A percentile compares a stretch with the other conserved stretches of the same genome.
Conservation (phyloP, 92 coral and sea anemone species). For the Porites rus region DNA sequence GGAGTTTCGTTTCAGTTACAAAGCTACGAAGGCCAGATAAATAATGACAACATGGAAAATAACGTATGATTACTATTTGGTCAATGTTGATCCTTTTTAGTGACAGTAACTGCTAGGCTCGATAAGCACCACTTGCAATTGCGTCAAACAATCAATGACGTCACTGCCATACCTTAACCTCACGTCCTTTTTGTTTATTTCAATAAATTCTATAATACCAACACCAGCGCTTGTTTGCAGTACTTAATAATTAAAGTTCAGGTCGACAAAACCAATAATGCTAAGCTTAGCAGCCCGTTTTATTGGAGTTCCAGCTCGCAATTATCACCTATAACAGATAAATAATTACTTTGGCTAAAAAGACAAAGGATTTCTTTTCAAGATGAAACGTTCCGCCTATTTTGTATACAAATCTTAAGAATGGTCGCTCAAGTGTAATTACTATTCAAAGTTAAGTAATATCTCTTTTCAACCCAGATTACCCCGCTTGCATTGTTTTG, state of each 20-base stretch:
- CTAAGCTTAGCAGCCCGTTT: slow-evolving; percentile 11
- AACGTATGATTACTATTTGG: no score
- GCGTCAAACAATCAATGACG: not conserved
- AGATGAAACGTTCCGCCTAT: slow-evolving; percentile 19
- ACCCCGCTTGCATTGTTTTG: not conserved
- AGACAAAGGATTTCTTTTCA: not conserved
- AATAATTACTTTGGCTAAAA: slow-evolving; percentile 3
- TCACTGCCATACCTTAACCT: not conserved
- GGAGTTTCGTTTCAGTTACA: no score
- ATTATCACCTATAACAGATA: slow-evolving; percentile 16
- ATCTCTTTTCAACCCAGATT: slow-evolving; percentile 7
- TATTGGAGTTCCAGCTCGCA: slow-evolving; percentile 26
- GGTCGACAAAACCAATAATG: slow-evolving; percentile 29
- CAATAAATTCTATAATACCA: not conserved
- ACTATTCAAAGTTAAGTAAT: slow-evolving; percentile 3
- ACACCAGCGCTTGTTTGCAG: not conserved
- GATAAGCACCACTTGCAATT: not conserved
- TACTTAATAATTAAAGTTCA: slow-evolving; percentile 19
- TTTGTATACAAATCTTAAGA: not conserved
- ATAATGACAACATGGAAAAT: no score
- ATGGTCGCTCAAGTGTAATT: slow-evolving; percentile 12
- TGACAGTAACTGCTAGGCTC: no score
- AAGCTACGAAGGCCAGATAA: no score
- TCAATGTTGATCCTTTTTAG: no score
- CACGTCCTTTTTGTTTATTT: not conserved